Evolutionary conservation across 2,797 vertebrate genomes (phyloP), one percentile per base, ranked within the genome.

Genomic region (Halcyon smyrnensis): DNA sequence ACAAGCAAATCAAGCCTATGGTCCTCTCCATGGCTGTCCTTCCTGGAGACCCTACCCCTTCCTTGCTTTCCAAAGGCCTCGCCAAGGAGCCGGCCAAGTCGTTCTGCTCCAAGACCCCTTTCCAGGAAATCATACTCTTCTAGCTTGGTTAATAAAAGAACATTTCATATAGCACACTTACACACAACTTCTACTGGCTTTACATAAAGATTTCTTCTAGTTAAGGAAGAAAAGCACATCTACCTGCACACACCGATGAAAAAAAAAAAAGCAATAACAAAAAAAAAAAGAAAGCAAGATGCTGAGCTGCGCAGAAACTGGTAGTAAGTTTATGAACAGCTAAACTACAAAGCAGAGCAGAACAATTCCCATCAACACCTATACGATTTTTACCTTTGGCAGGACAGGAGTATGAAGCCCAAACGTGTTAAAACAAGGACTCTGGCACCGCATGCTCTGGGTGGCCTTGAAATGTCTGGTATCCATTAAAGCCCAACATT

Each of bases 401-500:
- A 62, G 50, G 34, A 43, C 53, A 85, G 69, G 8, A 75, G 9
- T 2, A 7, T 0, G 4, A 50, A 83, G 28, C 5, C 34, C 1
- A 3, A 57, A 56, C 0, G 0, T 12, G 51, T 50, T 90, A 24
- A 48, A 50, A 87, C 63, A 34, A 21, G 88, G 69, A 37, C 81
- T 60, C 64, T 89, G 53, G 93, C 70, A 76, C 89, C 39, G 63
- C 53, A 23, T 98, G 80, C 90, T 91, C 97, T 98, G 97, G 98
- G 97, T 98, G 97, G 98, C 97, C 98, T 97, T 57, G 80, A 87
- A 57, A 95, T 90, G 96, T 97, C 98, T 98, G 97, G 95, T 93
- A 98, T 98, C 98, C 95, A 98, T 98, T 98, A 98, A 92, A 97
- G 96, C 93, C 96, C 98, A 90, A 97, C 97, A 87, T 98, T 98